Percentiles rank a stretch among this genome's conserved stretches.
Evolutionary conservation across 2,888 invertebrate species (phyloP).

Genomic region (Lasioglossum leucozonium): DNA sequence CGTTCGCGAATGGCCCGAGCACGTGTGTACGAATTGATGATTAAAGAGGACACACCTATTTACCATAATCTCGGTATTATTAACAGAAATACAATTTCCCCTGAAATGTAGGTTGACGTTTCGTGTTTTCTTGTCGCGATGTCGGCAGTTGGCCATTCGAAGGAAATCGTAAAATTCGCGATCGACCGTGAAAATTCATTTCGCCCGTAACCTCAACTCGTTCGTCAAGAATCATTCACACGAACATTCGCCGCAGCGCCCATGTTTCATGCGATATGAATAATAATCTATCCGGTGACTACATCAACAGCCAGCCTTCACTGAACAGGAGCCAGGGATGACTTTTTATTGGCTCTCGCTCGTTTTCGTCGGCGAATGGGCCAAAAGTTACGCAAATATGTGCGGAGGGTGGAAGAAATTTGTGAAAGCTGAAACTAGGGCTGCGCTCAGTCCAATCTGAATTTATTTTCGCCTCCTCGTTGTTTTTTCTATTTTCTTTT

Average conservation of each 20-base stretch:
- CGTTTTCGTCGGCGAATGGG: constrained; percentile 51
- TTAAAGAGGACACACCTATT: background rate
- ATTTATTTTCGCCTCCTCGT: background rate
- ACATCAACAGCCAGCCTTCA: constrained; percentile 65
- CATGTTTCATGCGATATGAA: constrained; percentile 83
- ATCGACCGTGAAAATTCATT: constrained; percentile 33
- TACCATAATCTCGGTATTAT: background rate
- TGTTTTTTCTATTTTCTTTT: no score
- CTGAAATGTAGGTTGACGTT: background rate
- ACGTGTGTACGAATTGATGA: background rate
- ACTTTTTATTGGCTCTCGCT: constrained; percentile 57
- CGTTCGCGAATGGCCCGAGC: background rate
- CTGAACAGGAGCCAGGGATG: constrained; percentile 49
- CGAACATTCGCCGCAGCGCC: constrained; percentile 82
- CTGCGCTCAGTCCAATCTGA: constrained; percentile 1
- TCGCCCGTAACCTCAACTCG: constrained; percentile 53
- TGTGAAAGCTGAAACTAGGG: background rate
- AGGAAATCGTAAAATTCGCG: constrained; percentile 5
- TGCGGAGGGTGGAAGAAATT: constrained; percentile 18
- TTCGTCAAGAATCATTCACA: constrained; percentile 61
- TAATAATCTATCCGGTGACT: constrained; percentile 78
- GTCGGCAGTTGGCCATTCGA: background rate
- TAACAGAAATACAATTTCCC: background rate
- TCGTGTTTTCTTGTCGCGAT: background rate
- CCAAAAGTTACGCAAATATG: constrained; percentile 75